A percentile compares a stretch with the other conserved stretches of the same genome.
Conservation (phyloP, 2,113 vertebrate genomes). For the Sus scrofa region DNA sequence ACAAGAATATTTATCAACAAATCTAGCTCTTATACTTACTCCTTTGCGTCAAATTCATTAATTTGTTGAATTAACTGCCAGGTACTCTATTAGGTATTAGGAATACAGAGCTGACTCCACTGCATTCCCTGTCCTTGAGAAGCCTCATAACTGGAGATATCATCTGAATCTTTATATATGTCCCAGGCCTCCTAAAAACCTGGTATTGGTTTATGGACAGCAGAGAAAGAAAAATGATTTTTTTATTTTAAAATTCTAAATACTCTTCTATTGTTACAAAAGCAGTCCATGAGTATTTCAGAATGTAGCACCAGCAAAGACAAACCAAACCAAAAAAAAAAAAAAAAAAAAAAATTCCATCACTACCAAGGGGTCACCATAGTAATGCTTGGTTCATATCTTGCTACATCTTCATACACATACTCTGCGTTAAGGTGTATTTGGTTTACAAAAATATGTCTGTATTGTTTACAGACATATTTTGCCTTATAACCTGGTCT, state of each 20-base stretch:
- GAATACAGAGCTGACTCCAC: background rate
- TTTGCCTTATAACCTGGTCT: background rate
- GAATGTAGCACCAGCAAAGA: conserved; percentile 11
- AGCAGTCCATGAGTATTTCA: background rate
- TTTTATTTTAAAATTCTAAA: conserved; percentile 50
- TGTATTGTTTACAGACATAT: background rate
- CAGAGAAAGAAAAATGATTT: background rate
- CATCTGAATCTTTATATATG: background rate
- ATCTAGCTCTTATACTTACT: conserved; percentile 9
- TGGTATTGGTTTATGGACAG: background rate
- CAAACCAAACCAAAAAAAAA: background rate
- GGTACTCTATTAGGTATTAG: background rate
- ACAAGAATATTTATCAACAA: background rate
- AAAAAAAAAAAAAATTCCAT: background rate
- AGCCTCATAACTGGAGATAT: background rate
- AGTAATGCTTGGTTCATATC: background rate
- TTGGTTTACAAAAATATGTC: conserved; percentile 47
- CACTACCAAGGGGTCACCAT: background rate
- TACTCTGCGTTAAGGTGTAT: background rate
- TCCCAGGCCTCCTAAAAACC: background rate
- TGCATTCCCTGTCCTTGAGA: background rate
- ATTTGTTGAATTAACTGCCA: background rate
- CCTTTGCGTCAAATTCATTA: background rate
- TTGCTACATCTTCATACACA: background rate
- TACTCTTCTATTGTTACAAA: conserved; percentile 34